Base-by-base conservation (phyloP, 2,797 vertebrate species). In the Coregonus suidteri region DNA sequence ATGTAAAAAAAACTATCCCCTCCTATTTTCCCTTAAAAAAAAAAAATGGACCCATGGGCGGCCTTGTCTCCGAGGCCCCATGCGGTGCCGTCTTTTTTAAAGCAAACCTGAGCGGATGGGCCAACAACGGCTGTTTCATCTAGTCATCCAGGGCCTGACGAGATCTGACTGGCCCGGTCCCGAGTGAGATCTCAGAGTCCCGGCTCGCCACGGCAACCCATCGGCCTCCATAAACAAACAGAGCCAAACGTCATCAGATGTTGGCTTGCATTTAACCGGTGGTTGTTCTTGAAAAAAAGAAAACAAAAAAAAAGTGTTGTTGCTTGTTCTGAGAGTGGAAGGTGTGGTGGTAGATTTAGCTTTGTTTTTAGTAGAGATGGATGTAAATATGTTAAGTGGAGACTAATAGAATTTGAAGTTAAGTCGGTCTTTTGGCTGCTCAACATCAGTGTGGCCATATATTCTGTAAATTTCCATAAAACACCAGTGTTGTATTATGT, bases 271-370 rank as follows among this genome's bases (percentile, higher is more conserved):
- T 73, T 73, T 59, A 59, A 72, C 18, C 53, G 53, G 30, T 73
- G 72, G 31, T 62, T 34, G 25, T n/a, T 59, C 54, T 34, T 16
- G 53, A 35, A 35, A 73, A 72, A 51, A 73, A 65, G 69, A 68
- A 64, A 70, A 82, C 34, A 37, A 75, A 79, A 77, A 25, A 74
- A 64, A 75, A 76, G 78, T 78, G 70, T 3, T 82, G 62, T 34
- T 52, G 34, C 30, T 47, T 77, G 88, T 91, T 93, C n/a, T 64
- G 59, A 64, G 59, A 7, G 59, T 5, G 6, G 59, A 20, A 15
- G 59, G 20, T 25, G 41, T 47, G 41, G 41, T 71, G 68, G 7
- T 51, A 47, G 16, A 7, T 54, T 34, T 47, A 11, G 34, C 52
- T 70, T 20, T 34, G 30, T 62, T n/a, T 18, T 6, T 34, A 11